A percentile compares a stretch with the other conserved stretches of the same genome.
phyloP scores from a whole-genome alignment of 1,140 invertebrate species.

The Wasmannia auropunctata region DNA sequence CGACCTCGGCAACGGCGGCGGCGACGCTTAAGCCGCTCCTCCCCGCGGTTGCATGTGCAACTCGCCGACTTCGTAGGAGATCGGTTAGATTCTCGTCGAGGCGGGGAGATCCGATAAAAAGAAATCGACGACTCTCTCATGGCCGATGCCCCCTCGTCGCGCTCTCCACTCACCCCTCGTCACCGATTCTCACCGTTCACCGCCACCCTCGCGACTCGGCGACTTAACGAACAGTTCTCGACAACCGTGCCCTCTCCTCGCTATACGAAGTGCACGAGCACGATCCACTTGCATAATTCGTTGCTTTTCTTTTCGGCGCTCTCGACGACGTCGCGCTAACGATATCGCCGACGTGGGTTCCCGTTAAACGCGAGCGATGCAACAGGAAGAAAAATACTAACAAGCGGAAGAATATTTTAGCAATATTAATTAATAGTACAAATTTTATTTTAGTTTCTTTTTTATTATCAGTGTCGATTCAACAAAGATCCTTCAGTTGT shows the following conservation, averaged over 20 bases:
- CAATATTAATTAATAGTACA: not conserved
- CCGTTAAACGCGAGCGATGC: not conserved
- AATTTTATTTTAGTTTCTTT: not conserved
- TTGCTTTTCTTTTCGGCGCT: constrained; percentile 10
- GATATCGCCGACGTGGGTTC: not conserved
- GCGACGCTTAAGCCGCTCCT: constrained; percentile 8
- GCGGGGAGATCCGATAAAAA: constrained; percentile 9
- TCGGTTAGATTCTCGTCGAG: constrained; percentile 37
- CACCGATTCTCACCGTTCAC: not conserved
- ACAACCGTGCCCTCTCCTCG: not conserved
- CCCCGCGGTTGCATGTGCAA: not conserved
- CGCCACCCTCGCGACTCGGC: constrained; percentile 33
- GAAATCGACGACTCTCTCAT: constrained; percentile 38
- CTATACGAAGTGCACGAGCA: constrained; percentile 22
- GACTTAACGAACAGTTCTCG: constrained; percentile 31
- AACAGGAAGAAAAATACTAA: not conserved
- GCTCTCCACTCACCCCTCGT: not conserved
- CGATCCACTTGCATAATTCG: constrained; percentile 59
- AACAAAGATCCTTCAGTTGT: not conserved
- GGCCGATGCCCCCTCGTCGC: not conserved
- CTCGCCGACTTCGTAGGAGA: constrained; percentile 2
- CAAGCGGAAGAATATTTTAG: not conserved
- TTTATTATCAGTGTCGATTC: not conserved
- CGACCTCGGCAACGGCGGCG: constrained; percentile 30
- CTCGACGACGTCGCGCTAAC: constrained; percentile 11